Conservation (phyloP, 2,888 invertebrate species). For the Seira sanloemensis region DNA sequence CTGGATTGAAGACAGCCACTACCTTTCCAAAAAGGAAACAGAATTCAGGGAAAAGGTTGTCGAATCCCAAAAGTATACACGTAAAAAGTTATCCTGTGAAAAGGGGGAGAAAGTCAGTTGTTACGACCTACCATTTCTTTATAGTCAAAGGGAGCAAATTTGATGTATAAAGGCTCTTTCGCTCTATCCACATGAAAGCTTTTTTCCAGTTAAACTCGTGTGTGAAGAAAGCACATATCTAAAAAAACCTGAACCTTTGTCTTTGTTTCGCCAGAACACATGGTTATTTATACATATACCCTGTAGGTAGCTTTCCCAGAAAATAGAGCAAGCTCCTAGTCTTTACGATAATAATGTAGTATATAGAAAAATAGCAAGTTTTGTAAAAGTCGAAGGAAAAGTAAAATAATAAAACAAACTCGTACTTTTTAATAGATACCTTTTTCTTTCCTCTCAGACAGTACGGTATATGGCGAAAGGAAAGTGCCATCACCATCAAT, state of each 20-base stretch:
- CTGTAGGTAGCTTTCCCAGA: too few species aligned
- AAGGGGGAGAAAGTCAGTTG: neutral
- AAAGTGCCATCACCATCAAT: constrained; percentile 10
- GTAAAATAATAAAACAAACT: neutral
- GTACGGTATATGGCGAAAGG: neutral
- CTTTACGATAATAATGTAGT: constrained; percentile 7
- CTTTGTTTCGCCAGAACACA: constrained; percentile 6
- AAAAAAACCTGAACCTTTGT: neutral
- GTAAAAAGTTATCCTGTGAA: neutral
- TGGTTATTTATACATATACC: neutral
- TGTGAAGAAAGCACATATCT: too few species aligned
- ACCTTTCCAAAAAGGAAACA: neutral
- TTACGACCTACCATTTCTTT: neutral
- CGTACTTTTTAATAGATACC: neutral
- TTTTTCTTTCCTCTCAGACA: neutral
- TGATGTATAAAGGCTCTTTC: constrained; percentile 1
- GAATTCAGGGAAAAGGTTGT: constrained; percentile 40
- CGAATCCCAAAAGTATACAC: constrained; percentile 37
- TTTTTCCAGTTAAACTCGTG: too few species aligned
- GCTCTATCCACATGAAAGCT: neutral
- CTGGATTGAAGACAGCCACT: neutral
- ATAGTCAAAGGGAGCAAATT: neutral
- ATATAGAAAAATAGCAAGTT: neutral
- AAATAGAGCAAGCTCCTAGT: neutral
- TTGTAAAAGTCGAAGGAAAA: neutral